These are phyloP conservation scores for Aldrovandia affinis DNA, from an alignment of 2,797 vertebrate species.

Conservation along the genomic window DNA sequence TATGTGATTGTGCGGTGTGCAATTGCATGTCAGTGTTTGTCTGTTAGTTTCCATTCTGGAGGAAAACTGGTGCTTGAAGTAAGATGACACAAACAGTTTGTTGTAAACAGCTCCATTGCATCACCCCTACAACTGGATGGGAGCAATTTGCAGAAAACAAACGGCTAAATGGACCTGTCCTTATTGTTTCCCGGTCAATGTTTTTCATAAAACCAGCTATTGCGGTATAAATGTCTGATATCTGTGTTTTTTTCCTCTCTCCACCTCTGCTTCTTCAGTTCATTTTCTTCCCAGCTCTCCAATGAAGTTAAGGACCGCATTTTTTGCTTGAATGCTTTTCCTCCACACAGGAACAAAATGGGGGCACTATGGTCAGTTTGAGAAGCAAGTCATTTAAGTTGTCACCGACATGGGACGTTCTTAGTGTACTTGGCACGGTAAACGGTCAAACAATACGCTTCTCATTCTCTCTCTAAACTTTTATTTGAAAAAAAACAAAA, in stretches of 20 bases:
- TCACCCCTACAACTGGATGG: not conserved
- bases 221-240: not conserved
- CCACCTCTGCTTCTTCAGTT: slow-evolving; percentile 4
- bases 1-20: not conserved
- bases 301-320: slow-evolving; percentile 45
- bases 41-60: not conserved
- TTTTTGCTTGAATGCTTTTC: slow-evolving; percentile 63
- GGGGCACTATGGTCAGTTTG: slow-evolving; percentile 42
- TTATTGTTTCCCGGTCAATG: no score
- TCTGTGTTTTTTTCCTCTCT: not conserved
- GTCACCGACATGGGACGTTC: slow-evolving; percentile 58
- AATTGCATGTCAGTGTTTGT: not conserved
- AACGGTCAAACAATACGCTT: slow-evolving; percentile 45
- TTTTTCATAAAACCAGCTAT: no score
- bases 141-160: not conserved
- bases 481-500: slow-evolving; percentile 26
- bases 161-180: not conserved
- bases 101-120: not conserved
- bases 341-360: slow-evolving; percentile 55
- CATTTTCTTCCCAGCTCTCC: slow-evolving; percentile 37
- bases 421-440: slow-evolving; percentile 56
- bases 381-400: slow-evolving; percentile 53
- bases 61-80: not conserved
- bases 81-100: not conserved
- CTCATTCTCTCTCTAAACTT: slow-evolving; percentile 32